A percentile compares a stretch with the other conserved stretches of the same genome.
Conservation (phyloP, 2,888 invertebrate genomes). For the Drosophila yooni region DNA sequence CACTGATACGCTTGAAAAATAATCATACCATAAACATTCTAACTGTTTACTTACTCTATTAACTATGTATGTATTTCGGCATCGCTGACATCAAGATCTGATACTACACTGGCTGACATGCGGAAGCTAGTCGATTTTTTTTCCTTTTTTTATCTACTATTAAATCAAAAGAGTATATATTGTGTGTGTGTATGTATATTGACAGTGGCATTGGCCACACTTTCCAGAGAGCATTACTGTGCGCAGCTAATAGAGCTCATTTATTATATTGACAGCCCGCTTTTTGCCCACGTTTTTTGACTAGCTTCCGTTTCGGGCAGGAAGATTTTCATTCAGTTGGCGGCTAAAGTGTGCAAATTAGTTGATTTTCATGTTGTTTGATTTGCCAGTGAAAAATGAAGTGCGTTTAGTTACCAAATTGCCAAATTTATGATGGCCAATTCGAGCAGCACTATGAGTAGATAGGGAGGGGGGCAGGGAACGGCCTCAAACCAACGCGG, state of each 20-base stretch:
- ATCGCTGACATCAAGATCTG: neutral
- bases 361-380: constrained; percentile 70
- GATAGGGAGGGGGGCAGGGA: neutral
- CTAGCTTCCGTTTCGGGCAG: constrained; percentile 3
- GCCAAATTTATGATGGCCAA: constrained; percentile 37
- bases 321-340: constrained; percentile 40
- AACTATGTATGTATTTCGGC: neutral
- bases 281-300: constrained; percentile 15
- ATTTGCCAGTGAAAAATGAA: constrained; percentile 55
- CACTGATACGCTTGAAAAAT: neutral
- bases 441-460: constrained; percentile 12
- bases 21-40: neutral
- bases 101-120: neutral
- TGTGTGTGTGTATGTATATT: neutral
- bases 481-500: neutral
- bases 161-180: neutral
- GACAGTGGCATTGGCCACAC: constrained; percentile 33
- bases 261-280: constrained; percentile 73
- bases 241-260: constrained; percentile 67
- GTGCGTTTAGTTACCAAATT: constrained; percentile 41
- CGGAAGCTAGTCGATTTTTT: neutral
- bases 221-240: constrained; percentile 62
- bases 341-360: constrained; percentile 70
- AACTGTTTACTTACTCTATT: neutral
- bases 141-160: neutral